Percentiles rank a stretch among this genome's conserved stretches.
These are phyloP conservation scores for Ondatra zibethicus DNA, from an alignment of 2,113 vertebrate species.

Conservation along the genomic window DNA sequence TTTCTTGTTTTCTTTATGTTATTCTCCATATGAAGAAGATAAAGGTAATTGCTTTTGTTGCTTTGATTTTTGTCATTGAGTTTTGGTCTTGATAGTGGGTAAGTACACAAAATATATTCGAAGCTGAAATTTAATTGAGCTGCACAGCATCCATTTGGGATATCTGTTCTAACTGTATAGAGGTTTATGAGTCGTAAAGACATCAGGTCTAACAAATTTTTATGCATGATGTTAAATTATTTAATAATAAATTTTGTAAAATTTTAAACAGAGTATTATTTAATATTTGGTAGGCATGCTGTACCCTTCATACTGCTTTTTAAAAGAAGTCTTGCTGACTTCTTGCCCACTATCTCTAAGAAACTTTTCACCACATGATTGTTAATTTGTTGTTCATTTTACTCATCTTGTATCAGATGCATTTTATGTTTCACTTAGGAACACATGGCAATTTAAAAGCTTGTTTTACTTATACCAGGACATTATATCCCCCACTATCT, in stretches of 20 bases:
- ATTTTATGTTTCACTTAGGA: constrained; percentile 4
- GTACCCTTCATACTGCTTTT: background rate
- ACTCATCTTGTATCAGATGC: background rate
- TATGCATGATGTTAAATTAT: background rate
- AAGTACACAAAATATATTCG: background rate
- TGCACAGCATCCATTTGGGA: background rate
- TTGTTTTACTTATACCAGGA: background rate
- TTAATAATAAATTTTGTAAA: background rate
- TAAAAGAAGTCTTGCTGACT: background rate
- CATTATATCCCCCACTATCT: background rate
- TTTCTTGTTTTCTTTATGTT: background rate
- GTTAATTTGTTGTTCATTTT: background rate
- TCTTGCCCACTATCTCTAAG: background rate
- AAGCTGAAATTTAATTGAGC: background rate
- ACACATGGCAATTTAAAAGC: background rate
- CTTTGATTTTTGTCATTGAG: background rate
- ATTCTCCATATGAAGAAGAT: background rate
- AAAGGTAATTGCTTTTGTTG: background rate
- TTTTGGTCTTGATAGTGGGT: background rate
- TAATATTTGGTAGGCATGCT: background rate
- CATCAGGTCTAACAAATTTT: background rate
- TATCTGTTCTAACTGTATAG: background rate
- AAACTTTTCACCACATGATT: background rate
- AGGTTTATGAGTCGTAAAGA: background rate
- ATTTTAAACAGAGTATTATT: background rate